These are phyloP conservation scores for Therioaphis trifolii DNA, from an alignment of 2,888 invertebrate genomes.

Conservation along the genomic window DNA sequence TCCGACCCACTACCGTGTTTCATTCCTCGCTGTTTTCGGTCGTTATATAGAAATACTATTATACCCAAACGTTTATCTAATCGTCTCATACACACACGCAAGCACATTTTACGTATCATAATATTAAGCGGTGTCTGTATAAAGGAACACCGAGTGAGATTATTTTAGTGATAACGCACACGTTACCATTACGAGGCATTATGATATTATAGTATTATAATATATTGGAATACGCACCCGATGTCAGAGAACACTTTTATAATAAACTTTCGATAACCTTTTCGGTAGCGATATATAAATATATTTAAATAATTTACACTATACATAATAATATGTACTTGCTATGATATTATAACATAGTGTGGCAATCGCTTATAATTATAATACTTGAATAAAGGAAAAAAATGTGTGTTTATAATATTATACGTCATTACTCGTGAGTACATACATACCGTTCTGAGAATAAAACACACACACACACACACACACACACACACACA, in stretches of 20 bases:
- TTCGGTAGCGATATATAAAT: not conserved
- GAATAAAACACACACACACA: not conserved
- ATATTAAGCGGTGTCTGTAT: not conserved
- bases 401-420: not conserved
- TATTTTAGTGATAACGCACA: conserved; percentile 9
- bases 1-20: not conserved
- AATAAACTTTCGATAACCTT: conserved; percentile 53
- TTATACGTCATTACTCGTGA: not conserved
- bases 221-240: conserved; percentile 1
- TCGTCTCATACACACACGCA: not conserved
- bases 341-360: too few relatives aligned
- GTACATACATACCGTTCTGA: not conserved
- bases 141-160: not conserved
- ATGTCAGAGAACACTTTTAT: conserved; percentile 21
- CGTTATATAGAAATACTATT: conserved; percentile 10
- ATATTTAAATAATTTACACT: not conserved
- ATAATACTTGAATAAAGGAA: not conserved
- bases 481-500: not conserved
- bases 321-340: too few relatives aligned
- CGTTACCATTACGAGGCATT: too few relatives aligned
- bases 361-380: conserved; percentile 3
- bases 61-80: conserved; percentile 25
- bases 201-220: not conserved
- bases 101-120: not conserved
- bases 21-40: not conserved